Evolutionary conservation across 2,888 invertebrate genomes (phyloP).

Genomic region (Pomacea canaliculata): DNA sequence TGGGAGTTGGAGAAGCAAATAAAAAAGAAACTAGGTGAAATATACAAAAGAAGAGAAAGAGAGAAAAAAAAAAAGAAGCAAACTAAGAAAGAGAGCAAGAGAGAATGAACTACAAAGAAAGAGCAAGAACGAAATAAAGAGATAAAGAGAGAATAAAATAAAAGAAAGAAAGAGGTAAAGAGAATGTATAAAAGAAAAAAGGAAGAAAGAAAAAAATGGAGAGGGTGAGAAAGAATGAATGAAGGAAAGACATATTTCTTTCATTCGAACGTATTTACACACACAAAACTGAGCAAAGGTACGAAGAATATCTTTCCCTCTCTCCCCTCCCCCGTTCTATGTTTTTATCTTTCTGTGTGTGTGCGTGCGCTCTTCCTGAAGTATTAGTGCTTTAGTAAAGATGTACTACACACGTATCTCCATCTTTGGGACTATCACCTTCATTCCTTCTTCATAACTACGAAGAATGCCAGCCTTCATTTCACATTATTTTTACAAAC

Average conservation of each 20-base stretch:
- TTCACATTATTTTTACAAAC: too few relatives aligned
- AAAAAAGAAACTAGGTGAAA: neutral
- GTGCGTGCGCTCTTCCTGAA: too few relatives aligned
- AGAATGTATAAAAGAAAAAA: neutral
- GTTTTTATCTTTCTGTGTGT: too few relatives aligned
- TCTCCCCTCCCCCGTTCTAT: neutral
- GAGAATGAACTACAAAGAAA: neutral
- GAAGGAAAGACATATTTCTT: neutral
- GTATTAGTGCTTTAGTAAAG: too few relatives aligned
- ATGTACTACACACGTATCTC: too few relatives aligned
- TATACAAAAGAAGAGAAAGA: neutral
- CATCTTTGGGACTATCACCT: too few relatives aligned
- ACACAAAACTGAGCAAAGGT: neutral
- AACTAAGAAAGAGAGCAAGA: neutral
- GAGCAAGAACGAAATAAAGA: neutral
- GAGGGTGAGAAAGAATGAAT: neutral
- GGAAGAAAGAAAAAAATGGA: neutral
- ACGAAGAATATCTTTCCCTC: neutral
- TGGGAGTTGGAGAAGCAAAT: neutral
- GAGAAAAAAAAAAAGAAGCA: neutral
- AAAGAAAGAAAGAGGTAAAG: neutral
- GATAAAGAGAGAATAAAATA: neutral
- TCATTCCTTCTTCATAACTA: too few relatives aligned
- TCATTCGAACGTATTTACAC: too few relatives aligned
- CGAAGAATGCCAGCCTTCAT: too few relatives aligned